Evolutionary conservation across 1,140 invertebrate species (phyloP), one percentile per base, ranked within the genome.

Genomic region (Belonocnema kinseyi): DNA sequence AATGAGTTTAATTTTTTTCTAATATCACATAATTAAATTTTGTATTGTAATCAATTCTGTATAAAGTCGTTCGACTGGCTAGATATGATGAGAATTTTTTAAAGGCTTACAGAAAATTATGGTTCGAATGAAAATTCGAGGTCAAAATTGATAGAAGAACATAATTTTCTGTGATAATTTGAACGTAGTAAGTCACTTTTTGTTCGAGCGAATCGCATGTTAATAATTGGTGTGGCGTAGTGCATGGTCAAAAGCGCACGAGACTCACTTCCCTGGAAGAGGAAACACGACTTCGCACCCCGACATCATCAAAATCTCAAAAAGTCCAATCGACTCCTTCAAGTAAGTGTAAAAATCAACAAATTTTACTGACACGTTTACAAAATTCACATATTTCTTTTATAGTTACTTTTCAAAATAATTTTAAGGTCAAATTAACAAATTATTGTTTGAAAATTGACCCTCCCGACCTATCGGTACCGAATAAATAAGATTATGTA

Each of bases 211-310:
- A 75, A 82, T 71, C 58, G 82, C 81, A 84, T 84, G 82, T 85
- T 86, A 85, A 81, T 87, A 80, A 87, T 87, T 85, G 83, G 86
- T 88, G 76, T 88, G 86, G 85, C 81, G 75, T 90, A 90, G 89
- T 90, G 88, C 88, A 90, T 90, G 88, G 73, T 86, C 85, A 84
- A 83, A 87, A 85, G 84, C 84, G 78, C 76, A 83, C 82, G 77
- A 85, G 82, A 82, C 75, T 88, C 74, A 80, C 88, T 75, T 72
- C 80, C 19, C 77, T 83, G 77, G 83, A 82, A 78, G 84, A 83
- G 76, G 74, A 66, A 66, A 50, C 16, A 77, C 71, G 75, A 76
- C 76, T 70, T 74, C 75, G 50, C 79, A 83, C 81, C 71, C 82
- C 87, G 76, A 80, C 84, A 71, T 80, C 84, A 46, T 80, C 79